Evolutionary conservation across 2,888 invertebrate species (phyloP).

Genomic region (Lamellibrachia satsuma): DNA sequence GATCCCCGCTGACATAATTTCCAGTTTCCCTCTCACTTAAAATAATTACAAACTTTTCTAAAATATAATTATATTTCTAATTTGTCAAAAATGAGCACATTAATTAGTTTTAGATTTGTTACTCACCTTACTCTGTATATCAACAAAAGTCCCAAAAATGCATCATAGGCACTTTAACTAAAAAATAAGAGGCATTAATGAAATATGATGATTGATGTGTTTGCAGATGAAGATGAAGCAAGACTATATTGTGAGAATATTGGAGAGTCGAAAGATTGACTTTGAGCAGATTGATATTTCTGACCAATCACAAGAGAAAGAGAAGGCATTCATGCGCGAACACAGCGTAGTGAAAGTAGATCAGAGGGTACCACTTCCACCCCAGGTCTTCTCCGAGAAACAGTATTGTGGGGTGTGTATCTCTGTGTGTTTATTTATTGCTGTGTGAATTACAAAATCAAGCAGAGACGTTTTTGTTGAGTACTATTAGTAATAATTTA

Average conservation of each 20-base stretch:
- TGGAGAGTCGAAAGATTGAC: conserved; percentile 88
- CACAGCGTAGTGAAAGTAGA: conserved; percentile 68
- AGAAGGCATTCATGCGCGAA: conserved; percentile 91
- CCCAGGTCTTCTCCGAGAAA: conserved; percentile 89
- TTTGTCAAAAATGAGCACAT: no score
- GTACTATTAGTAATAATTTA: no score
- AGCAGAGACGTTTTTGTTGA: not conserved
- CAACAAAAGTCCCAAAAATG: no score
- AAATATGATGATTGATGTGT: not conserved
- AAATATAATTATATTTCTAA: no score
- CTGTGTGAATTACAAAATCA: not conserved
- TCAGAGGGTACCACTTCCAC: conserved; percentile 71
- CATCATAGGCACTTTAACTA: not conserved
- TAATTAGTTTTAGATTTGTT: no score
- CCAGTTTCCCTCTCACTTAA: no score
- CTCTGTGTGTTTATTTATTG: not conserved
- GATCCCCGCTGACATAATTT: no score
- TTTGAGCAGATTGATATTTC: conserved; percentile 94
- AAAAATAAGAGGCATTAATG: not conserved
- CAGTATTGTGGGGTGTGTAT: conserved; percentile 87
- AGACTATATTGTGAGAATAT: conserved; percentile 89
- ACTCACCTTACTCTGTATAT: no score
- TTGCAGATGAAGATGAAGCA: conserved; percentile 92
- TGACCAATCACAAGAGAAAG: conserved; percentile 87
- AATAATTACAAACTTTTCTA: no score